Conservation (phyloP, 2,888 invertebrate genomes). For the Caenorhabditis angaria region DNA sequence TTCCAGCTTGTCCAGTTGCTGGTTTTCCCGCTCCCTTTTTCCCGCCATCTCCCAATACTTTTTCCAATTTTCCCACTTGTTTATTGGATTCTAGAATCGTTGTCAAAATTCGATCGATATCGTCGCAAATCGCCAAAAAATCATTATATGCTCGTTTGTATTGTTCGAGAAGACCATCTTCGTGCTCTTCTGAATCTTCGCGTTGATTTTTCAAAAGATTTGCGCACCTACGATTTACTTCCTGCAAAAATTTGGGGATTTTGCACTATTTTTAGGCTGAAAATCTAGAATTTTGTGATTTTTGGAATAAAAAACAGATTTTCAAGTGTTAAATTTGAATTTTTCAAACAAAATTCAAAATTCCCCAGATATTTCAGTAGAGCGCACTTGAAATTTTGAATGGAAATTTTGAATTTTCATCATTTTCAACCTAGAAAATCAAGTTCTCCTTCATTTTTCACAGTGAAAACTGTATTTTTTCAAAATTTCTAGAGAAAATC, state of each 20-base stretch:
- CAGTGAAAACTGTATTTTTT: too few species aligned
- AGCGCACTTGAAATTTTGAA: too few species aligned
- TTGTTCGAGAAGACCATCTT: constrained; percentile 10
- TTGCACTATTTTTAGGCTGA: not conserved
- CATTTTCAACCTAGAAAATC: too few species aligned
- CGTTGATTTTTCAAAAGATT: not conserved
- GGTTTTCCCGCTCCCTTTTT: not conserved
- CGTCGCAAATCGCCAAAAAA: constrained; percentile 33
- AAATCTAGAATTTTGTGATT: not conserved
- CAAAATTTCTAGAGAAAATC: too few species aligned
- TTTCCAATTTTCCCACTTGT: constrained; percentile 37
- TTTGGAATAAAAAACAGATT: too few species aligned
- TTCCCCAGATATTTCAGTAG: too few species aligned
- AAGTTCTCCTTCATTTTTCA: too few species aligned
- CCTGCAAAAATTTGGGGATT: constrained; percentile 5
- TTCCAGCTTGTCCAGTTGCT: not conserved
- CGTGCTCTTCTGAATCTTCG: not conserved
- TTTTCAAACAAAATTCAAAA: too few species aligned
- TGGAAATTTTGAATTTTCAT: too few species aligned
- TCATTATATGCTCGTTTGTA: constrained; percentile 30
- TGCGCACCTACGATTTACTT: constrained; percentile 8
- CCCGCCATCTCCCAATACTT: constrained; percentile 12
- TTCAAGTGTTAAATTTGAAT: too few species aligned
- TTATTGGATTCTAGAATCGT: constrained; percentile 31
- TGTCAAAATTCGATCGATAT: constrained; percentile 27